Base-by-base conservation (phyloP, 2,797 vertebrate species). In the Galagoides demidoff region DNA sequence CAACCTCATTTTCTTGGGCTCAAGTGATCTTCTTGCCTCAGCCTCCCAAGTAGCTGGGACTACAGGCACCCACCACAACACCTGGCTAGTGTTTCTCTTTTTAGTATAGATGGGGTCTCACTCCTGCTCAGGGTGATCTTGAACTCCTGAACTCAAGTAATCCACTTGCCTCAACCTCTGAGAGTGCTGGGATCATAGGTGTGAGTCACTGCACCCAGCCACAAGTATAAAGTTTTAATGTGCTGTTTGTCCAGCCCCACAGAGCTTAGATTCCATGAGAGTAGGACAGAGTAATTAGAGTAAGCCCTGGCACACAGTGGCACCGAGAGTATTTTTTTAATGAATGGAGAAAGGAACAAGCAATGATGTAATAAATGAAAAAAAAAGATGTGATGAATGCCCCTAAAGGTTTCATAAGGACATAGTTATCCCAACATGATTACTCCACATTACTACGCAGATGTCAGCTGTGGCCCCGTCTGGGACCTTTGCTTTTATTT, bases 261-360 rank as follows among this genome's bases (percentile, higher is more conserved):
- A 59, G 8, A 31, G 4, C 45, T 66, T 9, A 59, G 45, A 29
- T 52, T 63, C 78, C 20, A 1, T 20, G 84, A 93, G 5, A 5
- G 13, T 22, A 45, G 59, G 39, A 37, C 49, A 64, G 14, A 10
- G 57, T 57, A 45, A 57, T n/a, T 8, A n/a, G 45, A 66, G 19
- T 49, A 68, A 66, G 16, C 12, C 12, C 81, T 0, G 3, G 43
- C 45, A 27, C 25, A 34, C 27, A 27, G 59, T 20, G 31, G 59
- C 39, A 7, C 29, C 0, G 1, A 39, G 34, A 25, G 0, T 5
- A 55, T 45, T 57, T 5, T 6, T 16, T 63, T 23, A 63, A 29
- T 12, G 43, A 43, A 31, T 1, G 14, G 27, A 25, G 61, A 29
- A 23, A 23, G 85, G 52, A 29, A 17, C 4, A 4, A 4, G 16